These are phyloP conservation scores for Eurystomus glaucurus DNA, from an alignment of 2,797 vertebrate genomes.

Conservation along the genomic window DNA sequence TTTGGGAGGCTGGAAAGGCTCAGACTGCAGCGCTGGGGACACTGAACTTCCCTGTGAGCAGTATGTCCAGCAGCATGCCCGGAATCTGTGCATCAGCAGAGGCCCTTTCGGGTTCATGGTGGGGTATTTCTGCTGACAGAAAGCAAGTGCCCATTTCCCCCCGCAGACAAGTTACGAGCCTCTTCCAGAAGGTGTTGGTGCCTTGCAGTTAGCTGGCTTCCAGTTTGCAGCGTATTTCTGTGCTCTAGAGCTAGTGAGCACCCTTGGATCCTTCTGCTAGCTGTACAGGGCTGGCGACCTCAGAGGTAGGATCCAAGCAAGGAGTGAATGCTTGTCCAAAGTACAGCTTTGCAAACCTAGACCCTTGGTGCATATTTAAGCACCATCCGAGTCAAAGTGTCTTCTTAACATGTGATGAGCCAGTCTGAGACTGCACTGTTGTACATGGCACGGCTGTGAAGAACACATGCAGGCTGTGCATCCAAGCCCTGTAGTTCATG, in stretches of 20 bases:
- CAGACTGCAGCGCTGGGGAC: neutral
- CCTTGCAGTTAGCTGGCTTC: neutral
- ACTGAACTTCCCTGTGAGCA: neutral
- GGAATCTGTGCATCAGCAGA: neutral
- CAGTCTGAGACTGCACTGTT: accelerated
- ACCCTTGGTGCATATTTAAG: neutral
- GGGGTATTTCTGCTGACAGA: neutral
- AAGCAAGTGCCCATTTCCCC: accelerated
- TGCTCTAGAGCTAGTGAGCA: neutral
- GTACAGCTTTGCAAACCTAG: neutral
- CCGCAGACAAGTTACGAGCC: neutral
- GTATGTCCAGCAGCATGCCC: neutral
- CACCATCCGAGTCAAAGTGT: accelerated
- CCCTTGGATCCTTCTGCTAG: neutral
- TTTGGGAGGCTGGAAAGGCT: neutral
- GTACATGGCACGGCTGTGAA: accelerated
- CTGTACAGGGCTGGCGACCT: accelerated
- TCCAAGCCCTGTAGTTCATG: neutral
- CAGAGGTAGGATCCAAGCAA: neutral
- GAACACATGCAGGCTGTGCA: neutral
- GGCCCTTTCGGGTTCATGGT: accelerated
- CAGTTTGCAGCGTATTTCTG: neutral
- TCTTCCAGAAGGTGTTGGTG: neutral
- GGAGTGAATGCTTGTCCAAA: accelerated
- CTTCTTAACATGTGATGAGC: neutral